A percentile compares a stretch with the other conserved stretches of the same genome.
Conservation (phyloP, 1,140 invertebrate genomes). For the Trialeurodes vaporariorum region DNA sequence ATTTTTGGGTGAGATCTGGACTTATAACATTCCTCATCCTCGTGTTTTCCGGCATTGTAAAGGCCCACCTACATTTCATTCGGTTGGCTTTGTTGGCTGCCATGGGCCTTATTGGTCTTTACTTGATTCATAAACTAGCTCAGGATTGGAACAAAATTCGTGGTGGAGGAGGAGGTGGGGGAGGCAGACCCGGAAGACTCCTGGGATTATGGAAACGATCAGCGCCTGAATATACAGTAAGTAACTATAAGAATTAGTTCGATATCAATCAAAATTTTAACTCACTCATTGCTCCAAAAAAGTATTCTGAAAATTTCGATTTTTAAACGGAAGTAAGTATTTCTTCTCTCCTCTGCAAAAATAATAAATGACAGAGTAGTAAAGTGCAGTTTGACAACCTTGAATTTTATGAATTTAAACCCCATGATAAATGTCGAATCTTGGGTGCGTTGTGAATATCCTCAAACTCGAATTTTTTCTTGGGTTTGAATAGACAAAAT, state of each 20-base stretch:
- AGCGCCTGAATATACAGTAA: conserved; percentile 13
- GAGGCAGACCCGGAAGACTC: conserved; percentile 11
- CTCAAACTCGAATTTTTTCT: too few relatives aligned
- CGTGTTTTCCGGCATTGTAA: conserved; percentile 19
- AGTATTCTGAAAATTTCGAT: too few relatives aligned
- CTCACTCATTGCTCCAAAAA: too few relatives aligned
- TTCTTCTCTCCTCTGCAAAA: too few relatives aligned
- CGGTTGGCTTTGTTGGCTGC: conserved; percentile 32
- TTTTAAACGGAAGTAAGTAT: too few relatives aligned
- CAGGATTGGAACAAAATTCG: conserved; percentile 37
- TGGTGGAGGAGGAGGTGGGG: conserved; percentile 22
- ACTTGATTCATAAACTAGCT: conserved; percentile 37
- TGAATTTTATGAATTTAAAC: too few relatives aligned
- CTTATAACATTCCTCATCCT: conserved; percentile 20
- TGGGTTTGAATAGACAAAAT: too few relatives aligned
- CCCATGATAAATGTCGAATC: too few relatives aligned
- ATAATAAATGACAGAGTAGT: too few relatives aligned
- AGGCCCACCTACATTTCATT: conserved; percentile 21
- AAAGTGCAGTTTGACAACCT: too few relatives aligned
- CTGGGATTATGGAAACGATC: conserved; percentile 22
- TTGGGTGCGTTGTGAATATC: too few relatives aligned
- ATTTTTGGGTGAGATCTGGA: conserved; percentile 6
- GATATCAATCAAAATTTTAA: too few relatives aligned
- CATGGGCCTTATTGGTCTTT: conserved; percentile 36
- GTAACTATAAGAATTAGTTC: conserved; percentile 2